Base-by-base conservation (phyloP, 2,888 invertebrate genomes). In the Pachycephus smyrnensis region DNA sequence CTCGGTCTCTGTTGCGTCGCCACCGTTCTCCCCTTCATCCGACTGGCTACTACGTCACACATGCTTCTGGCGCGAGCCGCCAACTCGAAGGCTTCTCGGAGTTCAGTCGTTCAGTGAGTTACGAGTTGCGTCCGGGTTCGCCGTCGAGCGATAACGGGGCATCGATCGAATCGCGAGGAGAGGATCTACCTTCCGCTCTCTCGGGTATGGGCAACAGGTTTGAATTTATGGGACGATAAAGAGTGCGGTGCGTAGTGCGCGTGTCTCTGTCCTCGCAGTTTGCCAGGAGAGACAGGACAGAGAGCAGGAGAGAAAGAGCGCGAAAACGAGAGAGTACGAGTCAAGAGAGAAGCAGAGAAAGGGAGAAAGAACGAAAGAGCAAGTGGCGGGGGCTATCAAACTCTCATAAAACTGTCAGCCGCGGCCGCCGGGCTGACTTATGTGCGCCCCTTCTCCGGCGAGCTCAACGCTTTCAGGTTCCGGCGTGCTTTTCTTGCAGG, bases 321-420 rank as follows among this genome's bases (percentile, higher is more conserved):
- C 80, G 79, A 79, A 80, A 82, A 55, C 6, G 55, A 55, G 55
- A 76, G 69, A 37, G 40, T 15, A 35, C 15, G 30, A 55, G 55
- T 23, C 55, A n/a, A 68, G 77, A 73, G 31, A 23, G 36, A 68
- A 30, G 37, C 32, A 75, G 75, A 75, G 33, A 75, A 40, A 36
- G 76, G 31, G 71, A 69, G 76, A 71, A 40, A 33, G 71, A 36
- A 71, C 35, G 81, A 82, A 68, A 80, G 79, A 84, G 86, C 84
- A 84, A 86, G 83, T 82, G 84, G 84, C 87, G 85, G 85, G 87
- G 90, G 89, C 91, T 90, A 91, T 91, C 91, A 91, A 91, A 91
- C 90, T 91, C 91, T 90, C 91, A 91, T 91, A 91, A 91, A 91
- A 91, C 91, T 91, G 91, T 91, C 91, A 91, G 88, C 88, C 88